phyloP scores from a whole-genome alignment of 2,113 vertebrate species.

The Myotis brandtii region DNA sequence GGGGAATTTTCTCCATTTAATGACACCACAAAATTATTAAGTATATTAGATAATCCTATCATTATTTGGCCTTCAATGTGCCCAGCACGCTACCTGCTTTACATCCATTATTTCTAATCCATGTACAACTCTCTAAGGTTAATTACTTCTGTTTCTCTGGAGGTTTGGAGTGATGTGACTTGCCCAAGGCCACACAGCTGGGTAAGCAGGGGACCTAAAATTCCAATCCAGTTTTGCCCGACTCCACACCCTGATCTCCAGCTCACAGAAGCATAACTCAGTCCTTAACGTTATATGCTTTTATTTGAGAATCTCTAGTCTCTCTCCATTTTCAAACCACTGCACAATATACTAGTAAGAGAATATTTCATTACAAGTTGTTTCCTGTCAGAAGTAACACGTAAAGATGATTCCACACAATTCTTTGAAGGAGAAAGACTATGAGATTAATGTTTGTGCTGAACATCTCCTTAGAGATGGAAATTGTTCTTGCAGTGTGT shows the following conservation, averaged over 20 bases:
- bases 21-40: not conserved
- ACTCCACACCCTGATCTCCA: not conserved
- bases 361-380: not conserved
- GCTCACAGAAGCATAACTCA: not conserved
- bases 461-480: slow-evolving; percentile 16
- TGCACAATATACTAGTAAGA: not conserved
- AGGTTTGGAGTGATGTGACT: not conserved
- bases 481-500: not conserved
- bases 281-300: not conserved
- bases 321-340: not conserved
- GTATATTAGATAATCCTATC: not conserved
- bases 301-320: not conserved
- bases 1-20: not conserved
- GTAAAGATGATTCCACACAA: not conserved
- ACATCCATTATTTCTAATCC: not conserved
- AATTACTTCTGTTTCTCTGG: not conserved
- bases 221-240: not conserved
- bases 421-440: slow-evolving; percentile 22
- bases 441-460: not conserved
- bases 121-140: not conserved
- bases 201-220: not conserved
- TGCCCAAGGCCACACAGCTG: not conserved
- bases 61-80: not conserved
- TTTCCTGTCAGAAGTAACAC: not conserved
- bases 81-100: not conserved